Evolutionary conservation across 1,140 invertebrate genomes (phyloP), one percentile per base, ranked within the genome.

Genomic region (Aporrectodea caliginosa): DNA sequence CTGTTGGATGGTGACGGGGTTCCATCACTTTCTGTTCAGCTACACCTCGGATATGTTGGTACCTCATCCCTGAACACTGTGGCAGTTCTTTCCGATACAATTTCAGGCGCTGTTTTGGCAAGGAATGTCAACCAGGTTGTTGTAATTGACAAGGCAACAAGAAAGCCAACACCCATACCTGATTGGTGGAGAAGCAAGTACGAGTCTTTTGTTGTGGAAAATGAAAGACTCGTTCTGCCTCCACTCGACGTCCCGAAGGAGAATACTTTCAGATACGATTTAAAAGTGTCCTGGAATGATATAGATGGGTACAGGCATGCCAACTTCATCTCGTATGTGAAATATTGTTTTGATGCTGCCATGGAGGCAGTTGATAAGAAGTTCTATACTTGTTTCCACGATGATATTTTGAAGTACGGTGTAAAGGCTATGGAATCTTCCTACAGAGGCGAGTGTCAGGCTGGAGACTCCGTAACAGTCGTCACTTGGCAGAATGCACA

Each of bases 161-260:
- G 82, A n/a, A 80, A 78, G 35, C 80, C 82, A 0, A 81, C 35
- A n/a, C 69, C 82, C 31, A 74, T 81, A 35, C 80, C 82, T 22
- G 82, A 83, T 69, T 83, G 82, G 82, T 83, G 82, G 82, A 77
- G 72, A 30, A 43, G 69, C 1, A 83, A 83, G 77, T 82, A 82
- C 58, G 75, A n/a, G 2, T 29, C 35, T 1, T 33, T 58, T 35
- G 76, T 79, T 22, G 33, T 33, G 1, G 35, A 29, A n/a, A 76
- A 76, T n/a, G 34, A 72, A 35, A 70, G 75, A 16, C 35, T 83
- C 16, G 73, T 77, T 1, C 72, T 83, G 22, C 34, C 69, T 6
- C 34, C 32, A n/a, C 69, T 81, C n/a, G 33, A 30, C 29, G 78
- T 77, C 22, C 70, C 78, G 1, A 58, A 12, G 6, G 16, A 70